Conservation (phyloP, 1,140 invertebrate genomes). For the Cydia splendana region DNA sequence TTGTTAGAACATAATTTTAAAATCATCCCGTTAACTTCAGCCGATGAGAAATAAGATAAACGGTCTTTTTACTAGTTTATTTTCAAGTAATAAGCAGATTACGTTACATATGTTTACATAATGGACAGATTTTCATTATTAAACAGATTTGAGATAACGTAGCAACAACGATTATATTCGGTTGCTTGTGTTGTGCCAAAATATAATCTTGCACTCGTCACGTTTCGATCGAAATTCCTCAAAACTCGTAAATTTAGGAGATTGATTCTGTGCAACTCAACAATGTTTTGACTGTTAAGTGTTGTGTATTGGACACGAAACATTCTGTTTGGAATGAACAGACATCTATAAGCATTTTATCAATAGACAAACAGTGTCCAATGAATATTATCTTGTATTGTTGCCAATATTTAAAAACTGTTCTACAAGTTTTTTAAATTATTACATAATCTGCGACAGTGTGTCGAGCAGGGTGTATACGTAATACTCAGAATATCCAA, state of each 20-base stretch:
- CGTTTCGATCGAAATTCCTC: slow-evolving; percentile 12
- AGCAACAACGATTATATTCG: background rate
- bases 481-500: too few relatives aligned
- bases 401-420: background rate
- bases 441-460: too few relatives aligned
- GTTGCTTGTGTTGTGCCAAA: background rate
- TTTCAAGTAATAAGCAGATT: too few relatives aligned
- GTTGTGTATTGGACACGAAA: slow-evolving; percentile 4
- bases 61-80: too few relatives aligned
- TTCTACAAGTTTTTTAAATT: too few relatives aligned
- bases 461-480: too few relatives aligned
- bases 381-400: too few relatives aligned
- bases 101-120: too few relatives aligned
- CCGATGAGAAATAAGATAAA: too few relatives aligned
- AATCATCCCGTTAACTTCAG: too few relatives aligned
- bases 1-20: too few relatives aligned
- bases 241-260: slow-evolving; percentile 18
- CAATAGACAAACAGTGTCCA: background rate
- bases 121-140: background rate
- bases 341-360: background rate
- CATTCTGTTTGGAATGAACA: background rate
- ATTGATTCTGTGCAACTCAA: slow-evolving; percentile 20
- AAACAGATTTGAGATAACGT: background rate
- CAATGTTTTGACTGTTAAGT: slow-evolving; percentile 17
- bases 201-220: background rate